Evolutionary conservation across 2,888 invertebrate genomes (phyloP).

Genomic region (Clistopyga incitator): DNA sequence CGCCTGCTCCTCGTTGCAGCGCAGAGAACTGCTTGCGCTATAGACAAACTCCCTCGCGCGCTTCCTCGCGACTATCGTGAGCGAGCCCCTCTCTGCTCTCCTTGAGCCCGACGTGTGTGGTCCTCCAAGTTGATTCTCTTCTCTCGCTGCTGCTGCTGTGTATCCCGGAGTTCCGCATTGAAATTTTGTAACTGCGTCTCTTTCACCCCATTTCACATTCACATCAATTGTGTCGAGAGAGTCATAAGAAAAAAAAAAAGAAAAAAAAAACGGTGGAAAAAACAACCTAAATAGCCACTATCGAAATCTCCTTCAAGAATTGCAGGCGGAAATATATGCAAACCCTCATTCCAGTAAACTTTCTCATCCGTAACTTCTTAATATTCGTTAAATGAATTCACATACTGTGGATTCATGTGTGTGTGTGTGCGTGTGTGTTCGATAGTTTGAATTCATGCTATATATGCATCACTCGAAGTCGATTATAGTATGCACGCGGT

Average conservation of each 20-base stretch:
- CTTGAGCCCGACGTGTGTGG: conserved; percentile 61
- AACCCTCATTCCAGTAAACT: conserved; percentile 38
- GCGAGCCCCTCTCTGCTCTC: conserved; percentile 26
- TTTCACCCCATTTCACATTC: not conserved
- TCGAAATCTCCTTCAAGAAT: not conserved
- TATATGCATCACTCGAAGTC: conserved; percentile 33
- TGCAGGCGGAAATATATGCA: not conserved
- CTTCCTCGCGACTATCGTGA: conserved; percentile 43
- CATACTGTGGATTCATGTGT: conserved; percentile 30
- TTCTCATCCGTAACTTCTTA: conserved; percentile 56
- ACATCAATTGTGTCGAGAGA: conserved; percentile 4
- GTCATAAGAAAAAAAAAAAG: not conserved
- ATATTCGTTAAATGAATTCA: conserved; percentile 58
- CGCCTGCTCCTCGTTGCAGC: conserved; percentile 71
- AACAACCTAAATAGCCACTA: not conserved
- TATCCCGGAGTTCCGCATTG: conserved; percentile 23
- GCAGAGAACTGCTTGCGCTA: conserved; percentile 23
- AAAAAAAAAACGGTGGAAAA: too few species aligned
- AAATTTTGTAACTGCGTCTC: conserved; percentile 20
- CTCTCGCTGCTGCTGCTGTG: conserved; percentile 21
- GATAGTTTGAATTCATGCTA: too few species aligned
- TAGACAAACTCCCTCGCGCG: conserved; percentile 24
- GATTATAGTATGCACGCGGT: conserved; percentile 55
- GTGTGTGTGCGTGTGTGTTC: not conserved
- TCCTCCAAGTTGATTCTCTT: conserved; percentile 52